Conservation (phyloP, 2,113 vertebrate species). For the Agapornis roseicollis region DNA sequence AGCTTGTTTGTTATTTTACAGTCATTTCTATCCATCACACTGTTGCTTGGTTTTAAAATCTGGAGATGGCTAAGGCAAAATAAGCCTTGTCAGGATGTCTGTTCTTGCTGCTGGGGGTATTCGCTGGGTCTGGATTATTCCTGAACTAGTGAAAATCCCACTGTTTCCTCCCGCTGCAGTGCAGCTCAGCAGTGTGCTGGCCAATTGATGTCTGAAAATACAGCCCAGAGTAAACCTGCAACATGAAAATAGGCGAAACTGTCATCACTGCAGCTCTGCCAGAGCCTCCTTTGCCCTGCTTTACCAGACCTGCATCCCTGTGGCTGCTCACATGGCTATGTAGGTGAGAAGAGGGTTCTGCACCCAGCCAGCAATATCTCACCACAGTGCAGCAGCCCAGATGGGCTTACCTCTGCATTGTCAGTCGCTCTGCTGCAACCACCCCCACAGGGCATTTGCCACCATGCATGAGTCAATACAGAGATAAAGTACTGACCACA, state of each 20-base stretch:
- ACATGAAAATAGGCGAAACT: background rate
- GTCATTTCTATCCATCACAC: background rate
- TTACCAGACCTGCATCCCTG: background rate
- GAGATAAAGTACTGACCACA: too few relatives aligned
- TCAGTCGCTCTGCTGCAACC: too few relatives aligned
- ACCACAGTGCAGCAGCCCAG: too few relatives aligned
- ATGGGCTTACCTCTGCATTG: too few relatives aligned
- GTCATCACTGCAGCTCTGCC: background rate
- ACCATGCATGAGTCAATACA: too few relatives aligned
- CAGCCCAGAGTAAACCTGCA: background rate
- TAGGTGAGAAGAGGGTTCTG: background rate
- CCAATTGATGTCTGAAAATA: background rate
- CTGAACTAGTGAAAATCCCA: background rate
- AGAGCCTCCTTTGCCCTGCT: background rate
- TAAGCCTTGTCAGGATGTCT: background rate
- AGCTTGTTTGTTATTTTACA: background rate
- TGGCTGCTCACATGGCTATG: accelerated
- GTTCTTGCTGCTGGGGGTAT: background rate
- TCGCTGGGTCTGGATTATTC: background rate
- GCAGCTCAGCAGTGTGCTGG: background rate
- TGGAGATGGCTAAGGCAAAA: background rate
- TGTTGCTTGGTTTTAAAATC: background rate
- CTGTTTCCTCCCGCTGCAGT: background rate
- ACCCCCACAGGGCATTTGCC: too few relatives aligned
- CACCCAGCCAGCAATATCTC: background rate